Evolutionary conservation across 2,888 invertebrate genomes (phyloP), one percentile per base, ranked within the genome.

Genomic region (Nemotelus nigrinus): DNA sequence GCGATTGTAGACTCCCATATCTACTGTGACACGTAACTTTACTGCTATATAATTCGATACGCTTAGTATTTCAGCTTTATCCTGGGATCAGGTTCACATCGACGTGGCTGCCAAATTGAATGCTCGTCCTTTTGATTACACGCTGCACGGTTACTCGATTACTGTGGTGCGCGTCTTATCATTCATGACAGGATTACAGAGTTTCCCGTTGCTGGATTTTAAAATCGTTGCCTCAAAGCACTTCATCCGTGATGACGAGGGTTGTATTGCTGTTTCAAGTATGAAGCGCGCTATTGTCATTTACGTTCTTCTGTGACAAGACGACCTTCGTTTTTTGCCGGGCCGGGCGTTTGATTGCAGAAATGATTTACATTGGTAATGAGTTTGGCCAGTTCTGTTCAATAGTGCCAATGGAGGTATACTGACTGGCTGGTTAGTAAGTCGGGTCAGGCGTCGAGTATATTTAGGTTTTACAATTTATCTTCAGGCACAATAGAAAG

Each of bases 281-380:
- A 48, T 48, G 60, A 8, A 45, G n/a, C 44, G 58, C 74, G 74
- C 74, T 60, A 48, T 74, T 74, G 74, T 60, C 60, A 74, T 63
- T 74, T 60, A 48, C 63, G 63, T 60, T 41, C 63, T 25, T 25
- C 44, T 74, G 48, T 8, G 41, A 53, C 48, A 58, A 58, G 8
- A 58, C 58, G 74, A 10, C 60, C 60, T 60, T 74, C 60, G 63
- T 74, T 74, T 74, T 63, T 74, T 63, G 63, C 25, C 25, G 25
- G 60, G 60, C 58, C n/a, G 25, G 8, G 74, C 25, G 63, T 74
- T 74, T 74, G 74, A 74, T 74, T 74, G 60, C 63, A 63, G 74
- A 48, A 74, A 63, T 63, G 74, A 74, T 74, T 74, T 74, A 74
- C 74, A 74, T 74, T 63, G 60, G 74, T 74, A 74, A 74, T 74